Conservation (phyloP, 2,113 vertebrate species). For the Myotis davidii region DNA sequence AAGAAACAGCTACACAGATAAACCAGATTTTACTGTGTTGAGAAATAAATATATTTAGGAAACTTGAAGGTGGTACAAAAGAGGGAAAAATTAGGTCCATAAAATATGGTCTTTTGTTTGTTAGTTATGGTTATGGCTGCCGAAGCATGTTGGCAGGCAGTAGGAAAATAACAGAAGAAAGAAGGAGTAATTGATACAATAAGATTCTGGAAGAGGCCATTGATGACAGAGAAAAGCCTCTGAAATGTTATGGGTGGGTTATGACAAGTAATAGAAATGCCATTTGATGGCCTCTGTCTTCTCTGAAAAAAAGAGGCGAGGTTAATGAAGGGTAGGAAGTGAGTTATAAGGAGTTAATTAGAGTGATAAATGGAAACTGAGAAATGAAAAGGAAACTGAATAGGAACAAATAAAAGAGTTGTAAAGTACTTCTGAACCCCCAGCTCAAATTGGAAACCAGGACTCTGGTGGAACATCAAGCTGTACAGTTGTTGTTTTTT, state of each 20-base stretch:
- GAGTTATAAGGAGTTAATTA: not conserved
- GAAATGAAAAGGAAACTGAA: constrained; percentile 9
- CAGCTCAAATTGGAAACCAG: constrained; percentile 14
- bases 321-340: not conserved
- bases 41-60: constrained; percentile 33
- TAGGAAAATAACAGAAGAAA: not conserved
- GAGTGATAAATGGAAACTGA: not conserved
- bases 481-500: not conserved
- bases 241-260: not conserved
- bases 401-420: constrained; percentile 8
- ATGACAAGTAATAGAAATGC: not conserved
- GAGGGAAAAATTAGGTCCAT: not conserved
- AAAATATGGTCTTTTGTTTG: not conserved
- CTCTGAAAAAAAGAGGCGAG: not conserved
- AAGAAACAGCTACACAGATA: constrained; percentile 25
- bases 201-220: not conserved
- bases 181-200: constrained; percentile 5
- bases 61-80: constrained; percentile 16
- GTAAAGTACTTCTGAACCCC: constrained; percentile 14
- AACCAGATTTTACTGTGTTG: constrained; percentile 18
- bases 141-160: not conserved
- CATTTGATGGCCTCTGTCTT: not conserved
- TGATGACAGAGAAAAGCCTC: not conserved
- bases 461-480: not conserved
- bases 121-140: not conserved